Evolutionary conservation across 2,888 invertebrate genomes (phyloP).

Genomic region (Troides aeacus): DNA sequence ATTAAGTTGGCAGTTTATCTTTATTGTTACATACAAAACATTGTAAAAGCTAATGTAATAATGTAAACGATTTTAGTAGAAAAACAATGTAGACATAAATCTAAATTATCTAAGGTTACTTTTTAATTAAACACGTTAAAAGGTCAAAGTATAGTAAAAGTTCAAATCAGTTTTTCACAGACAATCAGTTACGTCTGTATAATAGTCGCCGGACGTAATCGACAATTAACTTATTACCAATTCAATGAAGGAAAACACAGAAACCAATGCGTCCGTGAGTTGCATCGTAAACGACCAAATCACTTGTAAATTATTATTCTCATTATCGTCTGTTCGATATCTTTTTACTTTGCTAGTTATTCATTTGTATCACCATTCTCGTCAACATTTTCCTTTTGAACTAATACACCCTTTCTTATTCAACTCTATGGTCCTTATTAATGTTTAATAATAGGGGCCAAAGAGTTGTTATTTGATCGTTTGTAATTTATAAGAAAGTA

Average conservation of each 20-base stretch:
- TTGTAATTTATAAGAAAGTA: too few relatives aligned
- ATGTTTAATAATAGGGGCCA: too few relatives aligned
- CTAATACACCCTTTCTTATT: too few relatives aligned
- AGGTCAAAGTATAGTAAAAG: neutral
- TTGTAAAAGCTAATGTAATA: too few relatives aligned
- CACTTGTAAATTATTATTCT: slow-evolving; percentile 24
- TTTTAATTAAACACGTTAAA: neutral
- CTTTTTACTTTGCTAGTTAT: neutral
- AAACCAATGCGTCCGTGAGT: slow-evolving; percentile 43
- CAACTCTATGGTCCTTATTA: too few relatives aligned
- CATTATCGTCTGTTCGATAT: neutral
- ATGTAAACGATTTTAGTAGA: neutral
- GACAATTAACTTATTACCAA: slow-evolving; percentile 69
- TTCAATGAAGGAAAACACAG: slow-evolving; percentile 68
- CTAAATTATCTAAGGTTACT: neutral
- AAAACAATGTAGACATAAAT: neutral
- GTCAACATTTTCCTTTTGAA: neutral
- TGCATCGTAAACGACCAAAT: slow-evolving; percentile 38
- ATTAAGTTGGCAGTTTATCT: too few relatives aligned
- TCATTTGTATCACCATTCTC: neutral
- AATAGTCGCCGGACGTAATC: slow-evolving; percentile 45
- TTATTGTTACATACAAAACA: too few relatives aligned
- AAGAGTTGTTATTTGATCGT: too few relatives aligned
- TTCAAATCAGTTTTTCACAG: neutral
- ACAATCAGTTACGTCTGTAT: neutral